A percentile compares a stretch with the other conserved stretches of the same genome.
phyloP scores from a whole-genome alignment of 1,140 invertebrate genomes.

The Glossosoma conforme region DNA sequence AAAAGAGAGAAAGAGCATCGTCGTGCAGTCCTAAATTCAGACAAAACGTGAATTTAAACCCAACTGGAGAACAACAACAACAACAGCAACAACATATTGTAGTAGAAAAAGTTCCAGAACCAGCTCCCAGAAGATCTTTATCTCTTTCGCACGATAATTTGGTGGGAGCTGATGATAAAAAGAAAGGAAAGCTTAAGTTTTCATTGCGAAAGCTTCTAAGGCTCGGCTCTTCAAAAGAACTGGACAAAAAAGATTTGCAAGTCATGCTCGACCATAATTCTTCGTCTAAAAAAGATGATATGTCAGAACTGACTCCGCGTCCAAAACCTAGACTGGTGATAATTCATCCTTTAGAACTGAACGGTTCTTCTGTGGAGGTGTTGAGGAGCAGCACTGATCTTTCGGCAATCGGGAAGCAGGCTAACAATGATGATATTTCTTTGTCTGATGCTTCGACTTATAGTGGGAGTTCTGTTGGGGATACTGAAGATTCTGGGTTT shows the following conservation, averaged over 20 bases:
- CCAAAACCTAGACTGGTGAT: conserved; percentile 73
- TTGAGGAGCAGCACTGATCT: conserved; percentile 57
- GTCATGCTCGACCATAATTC: conserved; percentile 39
- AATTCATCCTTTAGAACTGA: conserved; percentile 81
- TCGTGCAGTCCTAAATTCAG: conserved; percentile 62
- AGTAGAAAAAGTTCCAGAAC: conserved; percentile 48
- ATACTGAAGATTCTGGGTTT: conserved; percentile 36
- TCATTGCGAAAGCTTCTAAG: conserved; percentile 79
- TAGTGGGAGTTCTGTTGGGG: conserved; percentile 47
- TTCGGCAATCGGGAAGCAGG: conserved; percentile 41
- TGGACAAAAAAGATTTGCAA: conserved; percentile 52
- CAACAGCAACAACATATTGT: too few relatives aligned
- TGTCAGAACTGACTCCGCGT: conserved; percentile 51
- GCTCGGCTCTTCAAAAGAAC: conserved; percentile 66
- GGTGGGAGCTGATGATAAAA: conserved; percentile 54
- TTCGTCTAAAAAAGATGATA: conserved; percentile 53
- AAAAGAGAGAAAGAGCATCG: conserved; percentile 64
- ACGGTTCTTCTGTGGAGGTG: conserved; percentile 72
- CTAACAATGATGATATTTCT: conserved; percentile 39
- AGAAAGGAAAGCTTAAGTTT: conserved; percentile 67
- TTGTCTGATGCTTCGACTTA: conserved; percentile 42
- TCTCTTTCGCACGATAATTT: conserved; percentile 70
- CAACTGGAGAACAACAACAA: conserved; percentile 17
- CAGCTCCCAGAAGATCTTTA: conserved; percentile 59
- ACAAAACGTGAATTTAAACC: conserved; percentile 37